Base-by-base conservation (phyloP, 2,797 vertebrate genomes). In the Lacerta bilineata region DNA sequence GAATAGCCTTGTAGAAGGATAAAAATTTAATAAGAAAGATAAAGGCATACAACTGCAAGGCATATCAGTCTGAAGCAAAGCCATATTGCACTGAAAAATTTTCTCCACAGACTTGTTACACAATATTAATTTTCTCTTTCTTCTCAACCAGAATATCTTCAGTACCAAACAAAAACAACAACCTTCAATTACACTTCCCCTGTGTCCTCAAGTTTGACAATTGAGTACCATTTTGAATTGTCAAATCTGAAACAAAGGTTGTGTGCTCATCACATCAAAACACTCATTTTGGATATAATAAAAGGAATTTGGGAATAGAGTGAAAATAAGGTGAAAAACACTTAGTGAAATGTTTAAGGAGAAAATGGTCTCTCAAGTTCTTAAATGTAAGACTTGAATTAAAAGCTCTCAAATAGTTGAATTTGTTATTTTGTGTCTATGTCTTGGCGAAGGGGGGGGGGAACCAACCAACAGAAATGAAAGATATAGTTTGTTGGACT, bases 1-100 rank as follows among this genome's bases (percentile, higher is more conserved):
- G 41, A 75, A 81, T 69, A 55, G 41, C 18, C 61, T 29, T 80
- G 71, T 80, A 76, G 78, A 84, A 27, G 39, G 46, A 43, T 61
- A 79, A 76, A 5, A 59, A 76, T 81, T 83, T 86, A 90, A 85
- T 83, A 77, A 87, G 75, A 86, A 86, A 87, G 61, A 76, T 89
- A 85, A 85, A 86, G 41, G 39, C 6, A 50, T 8, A 55, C 17
- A 55, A 55, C 9, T 66, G 41, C 11, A 68, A 79, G 36, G 66
- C 50, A 80, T 84, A 84, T 71, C 36, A 76, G 23, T 75, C 68
- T 84, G 84, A 68, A 76, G 59, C 39, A 76, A 88, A 80, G 5
- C 13, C 39, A 72, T 80, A 78, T 88, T 64, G 10, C 43, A 43
- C 25, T 80, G 79, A 80, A 74, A 76, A 50, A 50, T 76, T 89